Percentiles rank a stretch among this genome's conserved stretches.
phyloP scores from a whole-genome alignment of 1,140 invertebrate genomes.

The Diprion similis region DNA sequence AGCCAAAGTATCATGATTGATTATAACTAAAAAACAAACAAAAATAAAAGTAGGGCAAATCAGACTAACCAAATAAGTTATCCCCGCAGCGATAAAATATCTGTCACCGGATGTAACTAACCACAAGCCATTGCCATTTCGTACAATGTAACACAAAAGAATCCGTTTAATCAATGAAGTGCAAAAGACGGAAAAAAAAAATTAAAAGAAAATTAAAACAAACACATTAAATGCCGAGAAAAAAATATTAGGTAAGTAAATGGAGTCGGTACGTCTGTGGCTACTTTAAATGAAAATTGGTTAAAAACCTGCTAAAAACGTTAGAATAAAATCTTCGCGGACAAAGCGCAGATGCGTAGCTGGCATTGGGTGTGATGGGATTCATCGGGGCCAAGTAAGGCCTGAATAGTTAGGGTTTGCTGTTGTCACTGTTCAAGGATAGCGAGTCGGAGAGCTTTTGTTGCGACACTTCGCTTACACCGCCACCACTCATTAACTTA shows the following conservation, averaged over 20 bases:
- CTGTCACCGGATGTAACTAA: neutral
- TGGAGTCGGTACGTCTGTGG: neutral
- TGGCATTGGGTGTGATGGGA: constrained; percentile 25
- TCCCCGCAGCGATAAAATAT: neutral
- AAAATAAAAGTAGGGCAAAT: neutral
- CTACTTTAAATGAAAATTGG: constrained; percentile 57
- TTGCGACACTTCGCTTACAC: constrained; percentile 46
- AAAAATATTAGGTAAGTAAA: neutral
- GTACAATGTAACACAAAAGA: neutral
- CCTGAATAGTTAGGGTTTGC: constrained; percentile 62
- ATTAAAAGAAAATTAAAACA: neutral
- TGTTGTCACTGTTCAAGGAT: constrained; percentile 60
- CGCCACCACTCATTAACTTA: constrained; percentile 57
- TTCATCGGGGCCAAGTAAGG: constrained; percentile 51
- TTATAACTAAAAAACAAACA: neutral
- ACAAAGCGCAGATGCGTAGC: constrained; percentile 46
- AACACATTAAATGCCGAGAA: neutral
- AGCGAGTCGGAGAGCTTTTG: constrained; percentile 57
- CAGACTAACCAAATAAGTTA: neutral
- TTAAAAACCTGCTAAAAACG: constrained; percentile 55
- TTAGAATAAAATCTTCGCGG: constrained; percentile 53
- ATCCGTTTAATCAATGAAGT: neutral
- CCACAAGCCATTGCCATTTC: neutral
- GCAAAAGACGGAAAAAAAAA: neutral
- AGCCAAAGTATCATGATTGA: neutral